These are phyloP conservation scores for Thyatira batis DNA, from an alignment of 2,888 invertebrate species.

Conservation along the genomic window DNA sequence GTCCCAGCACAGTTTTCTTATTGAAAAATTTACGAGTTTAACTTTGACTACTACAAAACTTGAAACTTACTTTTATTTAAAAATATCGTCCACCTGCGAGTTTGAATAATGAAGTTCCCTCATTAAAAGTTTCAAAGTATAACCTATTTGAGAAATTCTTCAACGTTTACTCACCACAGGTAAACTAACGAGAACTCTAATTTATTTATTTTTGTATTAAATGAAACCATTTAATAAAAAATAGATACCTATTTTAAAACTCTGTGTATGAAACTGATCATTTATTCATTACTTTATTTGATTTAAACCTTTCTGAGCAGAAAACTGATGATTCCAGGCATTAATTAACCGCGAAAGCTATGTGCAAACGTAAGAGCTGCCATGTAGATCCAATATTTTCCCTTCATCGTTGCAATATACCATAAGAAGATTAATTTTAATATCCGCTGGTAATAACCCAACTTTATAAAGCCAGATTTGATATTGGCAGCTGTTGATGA, in stretches of 20 bases:
- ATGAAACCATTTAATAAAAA: background rate
- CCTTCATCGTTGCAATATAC: conserved; percentile 13
- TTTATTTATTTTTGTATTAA: background rate
- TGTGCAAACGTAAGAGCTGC: conserved; percentile 7
- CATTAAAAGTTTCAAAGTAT: conserved; percentile 52
- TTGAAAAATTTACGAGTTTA: conserved; percentile 22
- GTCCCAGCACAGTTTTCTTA: conserved; percentile 7
- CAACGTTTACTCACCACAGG: conserved; percentile 9
- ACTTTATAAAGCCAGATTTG: conserved; percentile 25
- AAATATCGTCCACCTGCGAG: conserved; percentile 42
- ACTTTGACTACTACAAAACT: conserved; percentile 27
- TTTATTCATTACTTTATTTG: background rate
- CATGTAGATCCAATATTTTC: conserved; percentile 5
- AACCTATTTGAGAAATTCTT: conserved; percentile 25
- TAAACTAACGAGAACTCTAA: background rate
- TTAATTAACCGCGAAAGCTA: background rate
- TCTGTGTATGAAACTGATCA: background rate
- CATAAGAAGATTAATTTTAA: conserved; percentile 8
- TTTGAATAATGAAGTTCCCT: conserved; percentile 44
- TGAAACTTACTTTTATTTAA: conserved; percentile 29
- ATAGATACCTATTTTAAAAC: background rate
- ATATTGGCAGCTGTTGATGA: conserved; percentile 46
- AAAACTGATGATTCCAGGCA: background rate
- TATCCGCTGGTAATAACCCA: conserved; percentile 23
- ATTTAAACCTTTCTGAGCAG: background rate